Evolutionary conservation across 2,888 invertebrate genomes (phyloP), one percentile per base, ranked within the genome.

Genomic region (Tinea semifulvella): DNA sequence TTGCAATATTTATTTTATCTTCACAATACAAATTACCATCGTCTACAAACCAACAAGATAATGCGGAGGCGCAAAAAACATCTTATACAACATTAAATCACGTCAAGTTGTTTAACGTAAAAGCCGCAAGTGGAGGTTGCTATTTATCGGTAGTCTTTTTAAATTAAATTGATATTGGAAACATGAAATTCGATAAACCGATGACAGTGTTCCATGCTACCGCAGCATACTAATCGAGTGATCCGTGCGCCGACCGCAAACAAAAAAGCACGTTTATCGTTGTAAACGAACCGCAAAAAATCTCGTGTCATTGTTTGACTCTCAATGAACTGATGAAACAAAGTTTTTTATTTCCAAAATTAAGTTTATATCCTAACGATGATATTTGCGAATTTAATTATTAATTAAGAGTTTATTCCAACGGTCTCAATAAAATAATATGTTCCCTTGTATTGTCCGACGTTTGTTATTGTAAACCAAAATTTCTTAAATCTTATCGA

Each of bases 221-320:
- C 48, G 11, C 50, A 46, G 46, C 43, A 47, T 49, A 48, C 47
- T 55, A 60, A 56, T 61, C 69, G 71, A 57, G 57, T 63, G 66
- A 71, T 70, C 71, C 67, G 61, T 65, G 65, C 40, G 51, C 47
- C 53, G 52, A 67, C 71, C 70, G 56, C 72, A 65, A 56, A 55
- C 61, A 55, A 56, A 55, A 47, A 47, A 46, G 47, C 38, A 44
- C 27, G 26, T 26, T 22, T 40, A 20, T 42, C 5, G 19, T 22
- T 39, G 26, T 55, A 56, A 56, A 56, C 52, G 54, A 55, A 57
- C 56, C 53, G 48, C 49, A 50, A 52, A 58, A 47, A 55, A 54
- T 53, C 51, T 50, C 14, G 19, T 20, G 22, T 47, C 51, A 49
- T 51, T 54, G 50, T 52, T 50, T 50, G 46, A 36, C 36, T 36